A percentile compares a stretch with the other conserved stretches of the same genome.
These are phyloP conservation scores for Drosophila affinis DNA, from an alignment of 2,888 invertebrate species.

Conservation along the genomic window DNA sequence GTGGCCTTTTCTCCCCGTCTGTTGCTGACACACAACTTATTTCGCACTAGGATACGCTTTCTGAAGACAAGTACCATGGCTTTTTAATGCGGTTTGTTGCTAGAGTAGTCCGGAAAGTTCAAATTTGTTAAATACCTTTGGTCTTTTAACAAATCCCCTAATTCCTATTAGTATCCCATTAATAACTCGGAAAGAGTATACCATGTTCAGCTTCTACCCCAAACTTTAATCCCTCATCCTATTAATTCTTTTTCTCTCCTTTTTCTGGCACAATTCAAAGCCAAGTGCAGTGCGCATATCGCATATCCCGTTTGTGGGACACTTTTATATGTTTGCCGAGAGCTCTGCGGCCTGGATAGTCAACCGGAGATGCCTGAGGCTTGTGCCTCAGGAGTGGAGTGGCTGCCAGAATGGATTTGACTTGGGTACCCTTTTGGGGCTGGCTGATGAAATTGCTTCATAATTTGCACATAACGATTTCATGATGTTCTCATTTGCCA, in stretches of 20 bases:
- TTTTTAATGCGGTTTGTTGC: background rate
- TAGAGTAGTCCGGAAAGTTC: background rate
- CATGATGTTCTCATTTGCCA: constrained; percentile 8
- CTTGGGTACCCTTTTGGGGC: constrained; percentile 21
- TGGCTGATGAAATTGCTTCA: constrained; percentile 44
- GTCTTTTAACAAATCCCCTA: too few relatives aligned
- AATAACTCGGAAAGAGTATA: background rate
- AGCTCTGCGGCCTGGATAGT: constrained; percentile 42
- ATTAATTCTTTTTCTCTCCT: constrained; percentile 14
- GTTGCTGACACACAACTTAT: constrained; percentile 58
- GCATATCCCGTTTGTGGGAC: constrained; percentile 40
- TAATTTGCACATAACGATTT: constrained; percentile 43
- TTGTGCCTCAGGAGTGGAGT: constrained; percentile 8
- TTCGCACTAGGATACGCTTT: constrained; percentile 35
- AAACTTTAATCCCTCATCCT: background rate
- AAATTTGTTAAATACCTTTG: background rate
- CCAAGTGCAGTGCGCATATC: constrained; percentile 55
- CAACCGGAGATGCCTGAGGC: constrained; percentile 23
- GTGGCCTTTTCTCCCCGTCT: constrained; percentile 22
- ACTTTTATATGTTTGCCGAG: constrained; percentile 53
- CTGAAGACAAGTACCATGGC: background rate
- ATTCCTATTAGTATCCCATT: background rate
- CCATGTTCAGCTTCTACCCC: background rate
- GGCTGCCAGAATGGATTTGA: constrained; percentile 29
- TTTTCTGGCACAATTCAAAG: constrained; percentile 19